Base-by-base conservation (phyloP, 2,797 vertebrate genomes). In the Luscinia megarhynchos region DNA sequence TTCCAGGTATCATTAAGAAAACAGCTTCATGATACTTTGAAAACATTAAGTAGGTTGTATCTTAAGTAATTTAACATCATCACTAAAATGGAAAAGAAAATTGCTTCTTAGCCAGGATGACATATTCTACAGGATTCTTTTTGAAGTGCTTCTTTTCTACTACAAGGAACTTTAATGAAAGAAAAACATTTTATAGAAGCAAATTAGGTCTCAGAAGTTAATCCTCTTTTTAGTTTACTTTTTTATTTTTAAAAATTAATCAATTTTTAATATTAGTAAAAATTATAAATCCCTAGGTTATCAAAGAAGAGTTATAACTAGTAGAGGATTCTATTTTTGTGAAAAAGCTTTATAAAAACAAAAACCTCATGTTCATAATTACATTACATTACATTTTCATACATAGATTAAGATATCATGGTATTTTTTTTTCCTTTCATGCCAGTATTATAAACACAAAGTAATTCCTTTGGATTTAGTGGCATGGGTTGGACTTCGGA, bases 1-100 rank as follows among this genome's bases (percentile, higher is more conserved):
- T 99, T 81, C 99, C 99, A 98, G 99, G 99, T 99, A 98, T 89
- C 40, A 80, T 18, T 72, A 15, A 81, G 30, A 93, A 87, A 86
- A 22, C 18, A 73, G 9, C 14, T 74, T 90, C 48, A 68, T 46
- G 36, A 64, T 63, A 50, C 6, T 79, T 76, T 69, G 27, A 84
- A 86, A 90, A 46, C 6, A 50, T 57, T 55, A 45, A 62, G 32
- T 54, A 62, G 48, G 11, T 51, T 88, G 8, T 34, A 34, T 58
- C 41, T 58, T 11, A 68, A 78, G 10, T 67, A 6, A 69, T 84
- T 73, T 82, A 84, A 72, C 9, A 62, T 34, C 24, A 34, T 7
- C 24, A 63, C 46, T 55, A 67, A 69, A 85, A 51, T 20, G 88
- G 11, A 61, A 80, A 86, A 90, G 11, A 61, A 82, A 86, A 87